Conservation (phyloP, 2,113 vertebrate species). For the Gymnarchus niloticus region DNA sequence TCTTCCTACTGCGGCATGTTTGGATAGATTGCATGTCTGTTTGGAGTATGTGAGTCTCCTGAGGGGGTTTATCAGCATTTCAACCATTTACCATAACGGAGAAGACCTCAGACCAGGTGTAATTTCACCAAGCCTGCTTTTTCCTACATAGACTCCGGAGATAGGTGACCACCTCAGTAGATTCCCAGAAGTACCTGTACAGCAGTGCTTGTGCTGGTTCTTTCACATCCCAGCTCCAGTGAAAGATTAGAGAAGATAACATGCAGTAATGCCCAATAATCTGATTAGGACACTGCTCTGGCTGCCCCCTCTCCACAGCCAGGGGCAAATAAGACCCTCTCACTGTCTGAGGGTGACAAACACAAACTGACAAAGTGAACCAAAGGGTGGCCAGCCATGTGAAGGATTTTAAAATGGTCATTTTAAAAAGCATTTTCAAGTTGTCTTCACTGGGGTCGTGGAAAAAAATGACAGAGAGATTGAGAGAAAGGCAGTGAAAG, state of each 20-base stretch:
- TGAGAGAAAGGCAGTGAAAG: not conserved
- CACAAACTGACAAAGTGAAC: slow-evolving; percentile 4
- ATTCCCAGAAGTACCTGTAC: not conserved
- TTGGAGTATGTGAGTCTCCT: not conserved
- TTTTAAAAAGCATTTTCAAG: slow-evolving; percentile 22
- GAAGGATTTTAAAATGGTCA: slow-evolving; percentile 1
- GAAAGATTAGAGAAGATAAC: slow-evolving; percentile 25
- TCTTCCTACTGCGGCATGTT: not conserved
- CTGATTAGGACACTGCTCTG: slow-evolving; percentile 11
- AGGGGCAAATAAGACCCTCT: not conserved
- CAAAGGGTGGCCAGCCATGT: not conserved
- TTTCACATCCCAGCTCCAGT: not conserved
- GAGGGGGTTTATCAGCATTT: not conserved
- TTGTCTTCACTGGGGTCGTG: not conserved
- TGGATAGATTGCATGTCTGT: not conserved
- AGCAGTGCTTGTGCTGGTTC: not conserved
- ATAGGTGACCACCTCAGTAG: not conserved
- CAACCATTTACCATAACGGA: not conserved
- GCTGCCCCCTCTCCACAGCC: not conserved
- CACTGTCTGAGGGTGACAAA: not conserved
- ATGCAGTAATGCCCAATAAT: slow-evolving; percentile 22
- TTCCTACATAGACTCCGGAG: not conserved
- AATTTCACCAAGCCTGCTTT: not conserved
- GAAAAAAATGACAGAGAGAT: not conserved
- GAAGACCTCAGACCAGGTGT: not conserved